Conservation (phyloP, 2,113 vertebrate genomes). For the Salvelinus alpinus region DNA sequence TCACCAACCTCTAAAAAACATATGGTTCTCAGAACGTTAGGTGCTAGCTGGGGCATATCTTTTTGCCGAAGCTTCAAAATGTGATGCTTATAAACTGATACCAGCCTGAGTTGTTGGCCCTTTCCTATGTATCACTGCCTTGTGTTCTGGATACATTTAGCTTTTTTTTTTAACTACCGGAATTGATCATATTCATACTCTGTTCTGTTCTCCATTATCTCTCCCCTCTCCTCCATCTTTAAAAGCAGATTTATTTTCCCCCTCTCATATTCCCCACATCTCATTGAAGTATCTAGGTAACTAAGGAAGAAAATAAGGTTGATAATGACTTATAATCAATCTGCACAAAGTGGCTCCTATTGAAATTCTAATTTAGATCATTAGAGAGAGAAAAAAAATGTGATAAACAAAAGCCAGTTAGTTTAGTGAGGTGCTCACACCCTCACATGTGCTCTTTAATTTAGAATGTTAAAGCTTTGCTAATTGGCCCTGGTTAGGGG, state of each 20-base stretch:
- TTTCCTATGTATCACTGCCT: conserved; percentile 7
- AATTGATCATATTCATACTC: conserved; percentile 40
- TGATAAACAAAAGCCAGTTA: conserved; percentile 29
- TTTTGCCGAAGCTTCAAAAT: too few species aligned
- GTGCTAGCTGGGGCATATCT: too few species aligned
- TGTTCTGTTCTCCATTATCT: conserved; percentile 68
- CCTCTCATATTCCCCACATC: conserved; percentile 6
- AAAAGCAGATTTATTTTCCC: not conserved
- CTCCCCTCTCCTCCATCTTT: conserved; percentile 24
- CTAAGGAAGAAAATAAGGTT: conserved; percentile 22
- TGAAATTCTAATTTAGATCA: conserved; percentile 33
- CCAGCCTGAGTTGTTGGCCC: not conserved
- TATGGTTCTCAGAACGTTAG: too few species aligned
- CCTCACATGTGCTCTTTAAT: not conserved
- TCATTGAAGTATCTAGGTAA: not conserved
- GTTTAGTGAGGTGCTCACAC: not conserved
- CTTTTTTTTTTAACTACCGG: not conserved
- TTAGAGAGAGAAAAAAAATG: conserved; percentile 22
- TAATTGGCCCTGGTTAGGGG: too few species aligned
- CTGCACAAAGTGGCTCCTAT: conserved; percentile 12
- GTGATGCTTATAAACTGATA: too few species aligned
- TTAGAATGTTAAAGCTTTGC: not conserved
- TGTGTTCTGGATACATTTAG: not conserved
- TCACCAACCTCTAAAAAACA: too few species aligned
- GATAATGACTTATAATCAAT: conserved; percentile 31